These are phyloP conservation scores for Hoplostethus mediterraneus DNA, from an alignment of 2,797 vertebrate genomes.

Conservation along the genomic window DNA sequence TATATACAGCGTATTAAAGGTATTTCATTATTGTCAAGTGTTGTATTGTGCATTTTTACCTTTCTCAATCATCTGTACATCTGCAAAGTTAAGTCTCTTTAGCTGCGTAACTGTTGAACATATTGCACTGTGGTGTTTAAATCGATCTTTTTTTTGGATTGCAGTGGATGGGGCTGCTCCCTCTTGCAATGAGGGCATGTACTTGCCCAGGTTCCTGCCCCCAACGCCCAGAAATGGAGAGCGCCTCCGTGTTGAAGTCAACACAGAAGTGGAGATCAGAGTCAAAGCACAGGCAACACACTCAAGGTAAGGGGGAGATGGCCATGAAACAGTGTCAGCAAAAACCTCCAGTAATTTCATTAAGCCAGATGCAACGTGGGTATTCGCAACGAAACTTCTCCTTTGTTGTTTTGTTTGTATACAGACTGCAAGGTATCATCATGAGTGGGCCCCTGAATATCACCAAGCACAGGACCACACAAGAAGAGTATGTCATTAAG, in stretches of 20 bases:
- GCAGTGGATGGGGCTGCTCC: conserved; percentile 72
- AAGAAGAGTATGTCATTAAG: conserved; percentile 58
- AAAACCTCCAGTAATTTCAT: neutral
- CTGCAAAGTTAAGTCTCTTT: neutral
- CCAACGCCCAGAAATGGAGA: conserved; percentile 69
- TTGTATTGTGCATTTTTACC: too few species aligned
- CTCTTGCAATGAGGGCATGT: conserved; percentile 69
- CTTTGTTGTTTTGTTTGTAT: neutral
- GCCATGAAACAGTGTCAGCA: neutral
- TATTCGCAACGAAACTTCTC: neutral
- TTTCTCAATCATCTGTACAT: neutral
- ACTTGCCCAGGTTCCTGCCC: conserved; percentile 62
- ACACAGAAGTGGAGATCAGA: conserved; percentile 63
- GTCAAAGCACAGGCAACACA: conserved; percentile 60
- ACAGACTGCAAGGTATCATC: conserved; percentile 66
- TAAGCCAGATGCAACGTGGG: neutral
- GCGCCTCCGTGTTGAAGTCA: conserved; percentile 46
- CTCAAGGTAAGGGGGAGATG: conserved; percentile 49
- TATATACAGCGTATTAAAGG: neutral
- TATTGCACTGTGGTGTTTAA: neutral
- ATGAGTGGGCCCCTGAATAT: conserved; percentile 71
- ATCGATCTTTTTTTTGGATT: neutral
- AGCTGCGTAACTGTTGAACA: neutral
- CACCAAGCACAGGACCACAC: conserved; percentile 53
- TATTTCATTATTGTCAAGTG: neutral